phyloP scores from a whole-genome alignment of 2,113 vertebrate genomes.

The Suncus etruscus region DNA sequence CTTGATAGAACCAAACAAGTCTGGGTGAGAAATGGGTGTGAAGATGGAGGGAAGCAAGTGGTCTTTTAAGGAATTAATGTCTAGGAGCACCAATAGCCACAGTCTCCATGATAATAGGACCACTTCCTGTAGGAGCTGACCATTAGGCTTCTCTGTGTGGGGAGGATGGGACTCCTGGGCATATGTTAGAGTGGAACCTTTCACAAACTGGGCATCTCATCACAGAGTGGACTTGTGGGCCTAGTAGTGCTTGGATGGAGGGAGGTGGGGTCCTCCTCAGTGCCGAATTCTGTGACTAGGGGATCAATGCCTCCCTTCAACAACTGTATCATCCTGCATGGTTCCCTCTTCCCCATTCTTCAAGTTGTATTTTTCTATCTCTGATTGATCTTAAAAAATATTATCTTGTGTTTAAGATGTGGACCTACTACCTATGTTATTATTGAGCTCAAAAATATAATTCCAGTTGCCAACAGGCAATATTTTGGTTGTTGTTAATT shows the following conservation, averaged over 20 bases:
- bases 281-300: neutral
- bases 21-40: slow-evolving; percentile 34
- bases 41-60: slow-evolving; percentile 33
- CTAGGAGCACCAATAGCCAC: neutral
- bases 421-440: neutral
- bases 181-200: neutral
- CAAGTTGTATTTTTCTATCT: neutral
- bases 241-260: neutral
- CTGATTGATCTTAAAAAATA: neutral
- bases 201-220: neutral
- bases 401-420: no score
- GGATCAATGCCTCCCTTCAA: neutral
- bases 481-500: neutral
- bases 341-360: neutral
- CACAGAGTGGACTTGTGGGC: neutral
- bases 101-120: slow-evolving; percentile 68
- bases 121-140: neutral
- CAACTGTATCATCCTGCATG: neutral
- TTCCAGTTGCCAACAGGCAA: slow-evolving; percentile 36
- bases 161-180: neutral
- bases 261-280: neutral
- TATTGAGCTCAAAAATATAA: neutral
- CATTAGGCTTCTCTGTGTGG: neutral
- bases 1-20: slow-evolving; percentile 15
- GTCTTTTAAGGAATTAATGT: slow-evolving; percentile 51